Evolutionary conservation across 2,888 invertebrate genomes (phyloP), one percentile per base, ranked within the genome.

Genomic region (Ophraella communa): DNA sequence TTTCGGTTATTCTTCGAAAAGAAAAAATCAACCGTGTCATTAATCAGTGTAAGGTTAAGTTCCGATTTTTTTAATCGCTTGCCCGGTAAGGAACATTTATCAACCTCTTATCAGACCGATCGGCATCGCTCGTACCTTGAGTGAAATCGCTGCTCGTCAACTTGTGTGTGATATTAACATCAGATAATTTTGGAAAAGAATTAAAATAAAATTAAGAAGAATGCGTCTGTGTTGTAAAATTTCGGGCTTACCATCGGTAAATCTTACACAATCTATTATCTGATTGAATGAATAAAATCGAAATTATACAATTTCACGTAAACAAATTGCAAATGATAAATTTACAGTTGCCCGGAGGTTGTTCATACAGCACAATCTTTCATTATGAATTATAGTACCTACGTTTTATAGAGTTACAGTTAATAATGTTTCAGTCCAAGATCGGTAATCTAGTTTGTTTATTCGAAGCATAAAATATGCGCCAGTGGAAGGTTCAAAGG

Each of bases 11-110:
- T 57, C 57, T 35, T 11, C 47, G 57, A 57, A 57, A 57, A n/a
- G n/a, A n/a, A n/a, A n/a, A n/a, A n/a, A 45, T 21, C 11, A 49
- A 45, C 45, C 4, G 51, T 39, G 35, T 44, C 44, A 53, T 60
- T 52, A 60, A 60, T 60, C 60, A 60, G 53, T 30, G 60, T 59
- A 39, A 33, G 49, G 24, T 49, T 47, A 47, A 11, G 45, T 47
- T 21, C 33, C 58, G 30, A 51, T 51, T 42, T 49, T 49, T 59
- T 52, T 52, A 52, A 59, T 42, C 45, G 47, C 33, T 47, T 10
- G 17, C 14, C n/a, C 23, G 18, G 47, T 33, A 33, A 47, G 44
- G 30, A 60, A 39, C 60, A 53, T 60, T 60, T 44, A 39, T 60
- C 60, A 60, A 44, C 52, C 7, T 44, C 33, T 60, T 60, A 60